Percentiles rank a stretch among this genome's conserved stretches.
Conservation (phyloP, 2,113 vertebrate genomes). For the Papio anubis region DNA sequence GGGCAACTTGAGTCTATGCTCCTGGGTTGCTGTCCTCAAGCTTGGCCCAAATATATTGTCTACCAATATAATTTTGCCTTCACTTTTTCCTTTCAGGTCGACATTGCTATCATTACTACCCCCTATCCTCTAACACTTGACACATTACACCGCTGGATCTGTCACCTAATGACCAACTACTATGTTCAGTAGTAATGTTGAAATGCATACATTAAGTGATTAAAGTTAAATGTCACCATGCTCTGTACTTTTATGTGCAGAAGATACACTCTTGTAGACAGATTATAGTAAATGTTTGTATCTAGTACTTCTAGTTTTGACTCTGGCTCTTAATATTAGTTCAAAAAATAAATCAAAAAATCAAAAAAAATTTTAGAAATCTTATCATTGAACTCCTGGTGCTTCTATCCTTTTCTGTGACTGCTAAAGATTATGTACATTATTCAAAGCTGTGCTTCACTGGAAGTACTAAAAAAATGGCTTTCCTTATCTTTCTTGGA, state of each 20-base stretch:
- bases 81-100: no score
- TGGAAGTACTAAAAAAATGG: not conserved
- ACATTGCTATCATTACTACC: not conserved
- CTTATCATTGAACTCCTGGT: not conserved
- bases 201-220: not conserved
- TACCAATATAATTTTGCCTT: no score
- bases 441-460: not conserved
- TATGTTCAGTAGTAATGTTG: not conserved
- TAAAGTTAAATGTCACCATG: not conserved
- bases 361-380: not conserved
- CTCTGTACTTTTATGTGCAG: not conserved
- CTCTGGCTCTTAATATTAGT: not conserved
- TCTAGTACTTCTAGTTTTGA: not conserved
- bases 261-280: not conserved
- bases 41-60: no score
- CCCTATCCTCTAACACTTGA: not conserved
- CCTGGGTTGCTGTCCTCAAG: no score
- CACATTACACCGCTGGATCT: not conserved
- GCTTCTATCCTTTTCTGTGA: not conserved
- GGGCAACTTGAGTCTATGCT: no score
- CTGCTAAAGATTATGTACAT: not conserved
- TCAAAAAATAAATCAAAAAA: conserved; percentile 8
- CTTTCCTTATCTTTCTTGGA: not conserved
- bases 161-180: not conserved
- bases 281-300: not conserved